Base-by-base conservation (phyloP, 2,797 vertebrate species). In the Eulemur rubriventer region DNA sequence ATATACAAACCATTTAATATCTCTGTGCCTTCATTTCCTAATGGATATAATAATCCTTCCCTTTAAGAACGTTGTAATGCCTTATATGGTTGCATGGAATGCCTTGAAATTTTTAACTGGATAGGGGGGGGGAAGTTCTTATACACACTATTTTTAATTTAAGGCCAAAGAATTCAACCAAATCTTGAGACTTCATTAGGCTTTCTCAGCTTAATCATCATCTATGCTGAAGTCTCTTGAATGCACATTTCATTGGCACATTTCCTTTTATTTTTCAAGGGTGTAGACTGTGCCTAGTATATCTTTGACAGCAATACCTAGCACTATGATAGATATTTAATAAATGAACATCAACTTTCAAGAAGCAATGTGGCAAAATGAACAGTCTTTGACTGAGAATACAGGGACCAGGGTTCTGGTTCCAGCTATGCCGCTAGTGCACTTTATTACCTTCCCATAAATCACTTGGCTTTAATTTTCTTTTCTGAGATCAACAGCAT, bases 131-230 rank as follows among this genome's bases (percentile, higher is more conserved):
- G 11, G 43, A 73, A n/a, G 24, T 91, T 89, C 30, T 94, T 50
- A 95, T 78, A 35, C 76, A 24, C 9, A 89, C 55, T n/a, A 82
- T 65, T 94, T 96, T 46, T 55, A 79, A 91, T 75, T 61, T 86
- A 86, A 97, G 48, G 46, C 33, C 14, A 95, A 92, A 94, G 16
- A 91, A 89, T 57, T 91, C 20, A 28, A 69, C 88, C 30, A 76
- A 90, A 96, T 26, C 38, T 92, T 95, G 78, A 93, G 70, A 33
- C 6, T 85, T 96, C 78, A 89, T 87, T 84, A 70, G 73, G 26
- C 22, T 94, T 96, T 94, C 46, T 96, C n/a, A 89, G 50, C 65
- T 94, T 92, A 92, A 89, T 83, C 78, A 13, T 95, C 85, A 81
- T 55, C 46, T 93, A 79, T 69, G 24, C n/a, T 92, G 2, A 86